These are phyloP conservation scores for Anas platyrhynchos DNA, from an alignment of 2,113 vertebrate genomes.

Conservation along the genomic window DNA sequence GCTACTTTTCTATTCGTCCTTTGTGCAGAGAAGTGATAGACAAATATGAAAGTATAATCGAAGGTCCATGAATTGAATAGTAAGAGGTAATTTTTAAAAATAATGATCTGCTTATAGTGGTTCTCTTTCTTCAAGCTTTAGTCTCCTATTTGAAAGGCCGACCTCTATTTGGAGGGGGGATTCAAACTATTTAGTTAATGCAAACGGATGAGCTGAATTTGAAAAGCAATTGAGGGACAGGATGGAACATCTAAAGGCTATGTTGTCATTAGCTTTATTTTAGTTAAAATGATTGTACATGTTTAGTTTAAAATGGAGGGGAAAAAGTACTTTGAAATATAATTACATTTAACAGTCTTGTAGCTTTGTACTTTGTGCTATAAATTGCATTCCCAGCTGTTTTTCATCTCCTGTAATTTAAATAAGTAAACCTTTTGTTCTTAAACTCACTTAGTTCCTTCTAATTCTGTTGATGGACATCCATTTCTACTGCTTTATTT, in stretches of 20 bases:
- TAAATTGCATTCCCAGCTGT: slow-evolving; percentile 77
- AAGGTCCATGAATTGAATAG: neutral
- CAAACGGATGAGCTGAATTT: slow-evolving; percentile 46
- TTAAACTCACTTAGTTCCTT: slow-evolving; percentile 81
- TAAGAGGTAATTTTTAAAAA: slow-evolving; percentile 21
- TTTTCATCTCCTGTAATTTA: slow-evolving; percentile 82
- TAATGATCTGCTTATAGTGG: neutral
- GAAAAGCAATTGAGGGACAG: slow-evolving; percentile 50
- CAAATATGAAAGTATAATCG: neutral
- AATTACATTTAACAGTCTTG: slow-evolving; percentile 71
- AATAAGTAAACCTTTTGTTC: slow-evolving; percentile 85
- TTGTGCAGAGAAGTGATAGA: slow-evolving; percentile 3
- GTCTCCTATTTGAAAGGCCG: slow-evolving; percentile 8
- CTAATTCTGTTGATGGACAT: slow-evolving; percentile 85
- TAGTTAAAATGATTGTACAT: slow-evolving; percentile 63
- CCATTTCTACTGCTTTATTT: slow-evolving; percentile 81
- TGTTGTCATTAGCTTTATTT: slow-evolving; percentile 67
- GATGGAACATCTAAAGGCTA: slow-evolving; percentile 52
- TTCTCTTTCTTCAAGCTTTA: slow-evolving; percentile 32
- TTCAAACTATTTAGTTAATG: slow-evolving; percentile 51
- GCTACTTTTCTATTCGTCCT: neutral
- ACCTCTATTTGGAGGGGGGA: slow-evolving; percentile 21
- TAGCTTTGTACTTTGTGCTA: slow-evolving; percentile 72
- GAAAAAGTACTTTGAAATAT: slow-evolving; percentile 73
- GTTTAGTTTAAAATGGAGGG: slow-evolving; percentile 58